These are phyloP conservation scores for Lycia hirtaria DNA, from an alignment of 2,888 invertebrate genomes.

Conservation along the genomic window DNA sequence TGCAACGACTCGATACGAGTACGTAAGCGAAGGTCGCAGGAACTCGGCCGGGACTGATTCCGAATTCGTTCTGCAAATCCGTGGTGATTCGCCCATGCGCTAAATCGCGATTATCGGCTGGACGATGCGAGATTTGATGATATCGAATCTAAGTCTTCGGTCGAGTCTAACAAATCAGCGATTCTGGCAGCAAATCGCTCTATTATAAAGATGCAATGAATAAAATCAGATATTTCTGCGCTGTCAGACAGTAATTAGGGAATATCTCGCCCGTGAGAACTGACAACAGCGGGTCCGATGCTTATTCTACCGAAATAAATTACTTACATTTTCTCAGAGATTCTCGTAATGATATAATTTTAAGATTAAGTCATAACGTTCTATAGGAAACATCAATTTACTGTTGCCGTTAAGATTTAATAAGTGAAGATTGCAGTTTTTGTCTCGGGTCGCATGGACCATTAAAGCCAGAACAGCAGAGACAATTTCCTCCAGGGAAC, in stretches of 20 bases:
- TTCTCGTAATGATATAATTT: slow-evolving; percentile 30
- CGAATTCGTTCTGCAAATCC: slow-evolving; percentile 66
- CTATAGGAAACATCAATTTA: slow-evolving; percentile 21
- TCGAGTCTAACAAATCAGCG: slow-evolving; percentile 10
- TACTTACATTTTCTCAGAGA: slow-evolving; percentile 37
- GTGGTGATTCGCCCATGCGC: slow-evolving; percentile 35
- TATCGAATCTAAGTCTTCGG: slow-evolving; percentile 15
- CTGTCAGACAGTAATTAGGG: slow-evolving; percentile 17
- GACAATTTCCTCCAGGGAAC: slow-evolving; percentile 32
- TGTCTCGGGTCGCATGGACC: neutral
- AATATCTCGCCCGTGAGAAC: slow-evolving; percentile 35
- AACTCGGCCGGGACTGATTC: slow-evolving; percentile 69
- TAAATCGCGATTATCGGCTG: slow-evolving; percentile 36
- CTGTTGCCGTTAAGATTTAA: slow-evolving; percentile 17
- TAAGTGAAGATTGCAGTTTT: slow-evolving; percentile 20
- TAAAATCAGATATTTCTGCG: neutral
- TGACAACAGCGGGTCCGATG: slow-evolving; percentile 26
- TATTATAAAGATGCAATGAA: slow-evolving; percentile 13
- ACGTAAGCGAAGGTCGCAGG: slow-evolving; percentile 73
- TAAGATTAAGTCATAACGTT: slow-evolving; percentile 14
- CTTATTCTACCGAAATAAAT: slow-evolving; percentile 31
- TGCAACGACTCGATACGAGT: slow-evolving; percentile 66
- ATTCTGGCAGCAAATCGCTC: slow-evolving; percentile 20
- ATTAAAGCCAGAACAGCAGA: slow-evolving; percentile 17
- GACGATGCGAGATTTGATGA: slow-evolving; percentile 42